Base-by-base conservation (phyloP, 2,797 vertebrate genomes). In the Myripristis jacobus region DNA sequence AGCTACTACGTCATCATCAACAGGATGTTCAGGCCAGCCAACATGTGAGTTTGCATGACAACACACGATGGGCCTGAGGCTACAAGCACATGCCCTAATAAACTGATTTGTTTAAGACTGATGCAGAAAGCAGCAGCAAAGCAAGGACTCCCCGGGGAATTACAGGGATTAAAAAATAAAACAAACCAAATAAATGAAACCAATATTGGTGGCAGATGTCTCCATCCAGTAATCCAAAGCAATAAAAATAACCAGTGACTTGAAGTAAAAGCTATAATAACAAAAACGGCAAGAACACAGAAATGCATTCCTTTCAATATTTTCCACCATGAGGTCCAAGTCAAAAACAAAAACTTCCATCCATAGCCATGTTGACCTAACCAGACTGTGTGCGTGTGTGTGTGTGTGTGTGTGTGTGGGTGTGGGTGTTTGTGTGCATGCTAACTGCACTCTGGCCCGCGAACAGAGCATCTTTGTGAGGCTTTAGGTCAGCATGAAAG, bases 391-490 rank as follows among this genome's bases (percentile, higher is more conserved):
- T 58, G 56, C 63, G 57, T 68, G 48, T 10, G 34, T 66, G 47
- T 22, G 29, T 51, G 46, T 27, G n/a, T 59, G 27, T 25, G 16
- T 22, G 29, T 63, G 16, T 34, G 41, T 19, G 27, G 68, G 12
- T 9, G 4, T 44, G 50, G n/a, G 25, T n/a, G 18, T 54, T 41
- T 55, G 8, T 53, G 54, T 67, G 27, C 25, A 36, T 41, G 36
- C 69, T 25, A 67, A 15, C 29, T 46, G 68, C 53, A 52, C 65
- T 66, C 21, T 70, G 66, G 34, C 47, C n/a, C 41, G 56, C 55
- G 52, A 89, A 92, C 88, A 89, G 73, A 70, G 73, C 58, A 71
- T 79, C 87, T 86, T 82, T 90, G 81, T 87, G 71, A 81, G 62
- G 34, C 27, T 75, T 56, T 36, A 55, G n/a, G 68, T 80, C 76